phyloP scores from a whole-genome alignment of 1,140 invertebrate genomes.

The Zaprionus africanus region DNA sequence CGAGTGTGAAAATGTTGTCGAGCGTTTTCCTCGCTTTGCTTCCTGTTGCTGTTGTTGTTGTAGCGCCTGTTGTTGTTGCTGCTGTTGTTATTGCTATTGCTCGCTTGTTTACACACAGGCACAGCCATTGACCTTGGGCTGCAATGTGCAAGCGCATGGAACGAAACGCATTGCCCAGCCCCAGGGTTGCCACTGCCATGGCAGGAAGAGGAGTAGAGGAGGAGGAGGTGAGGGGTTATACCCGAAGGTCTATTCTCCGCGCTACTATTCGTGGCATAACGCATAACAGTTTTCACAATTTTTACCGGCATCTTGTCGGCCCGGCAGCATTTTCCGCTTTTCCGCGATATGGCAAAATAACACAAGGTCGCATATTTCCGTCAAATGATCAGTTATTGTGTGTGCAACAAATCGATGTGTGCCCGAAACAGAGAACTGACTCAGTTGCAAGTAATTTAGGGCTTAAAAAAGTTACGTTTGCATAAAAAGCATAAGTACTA shows the following conservation, averaged over 20 bases:
- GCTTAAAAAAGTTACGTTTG: too few species aligned
- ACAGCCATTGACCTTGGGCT: conserved; percentile 50
- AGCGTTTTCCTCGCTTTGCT: conserved; percentile 44
- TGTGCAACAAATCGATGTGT: not conserved
- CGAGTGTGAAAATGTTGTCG: conserved; percentile 78
- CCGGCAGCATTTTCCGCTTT: conserved; percentile 45
- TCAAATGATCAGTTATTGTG: conserved; percentile 1
- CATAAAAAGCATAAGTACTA: too few species aligned
- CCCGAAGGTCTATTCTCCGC: not conserved
- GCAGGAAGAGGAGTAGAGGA: not conserved
- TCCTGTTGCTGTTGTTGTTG: conserved; percentile 16
- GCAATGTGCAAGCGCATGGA: conserved; percentile 56
- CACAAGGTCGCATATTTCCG: conserved; percentile 7
- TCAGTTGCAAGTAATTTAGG: too few species aligned
- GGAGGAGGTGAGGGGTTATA: not conserved
- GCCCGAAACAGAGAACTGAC: not conserved
- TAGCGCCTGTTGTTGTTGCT: conserved; percentile 29
- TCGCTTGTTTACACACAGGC: conserved; percentile 41
- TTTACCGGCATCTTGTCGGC: conserved; percentile 40
- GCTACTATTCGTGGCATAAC: conserved; percentile 14
- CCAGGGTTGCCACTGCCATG: conserved; percentile 19
- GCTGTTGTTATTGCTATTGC: conserved; percentile 17
- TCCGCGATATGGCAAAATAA: conserved; percentile 12
- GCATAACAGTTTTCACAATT: conserved; percentile 21
- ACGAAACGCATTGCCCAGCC: conserved; percentile 47